Percentiles rank a stretch among this genome's conserved stretches.
These are phyloP conservation scores for Eilema depressum DNA, from an alignment of 2,888 invertebrate species.

Conservation along the genomic window DNA sequence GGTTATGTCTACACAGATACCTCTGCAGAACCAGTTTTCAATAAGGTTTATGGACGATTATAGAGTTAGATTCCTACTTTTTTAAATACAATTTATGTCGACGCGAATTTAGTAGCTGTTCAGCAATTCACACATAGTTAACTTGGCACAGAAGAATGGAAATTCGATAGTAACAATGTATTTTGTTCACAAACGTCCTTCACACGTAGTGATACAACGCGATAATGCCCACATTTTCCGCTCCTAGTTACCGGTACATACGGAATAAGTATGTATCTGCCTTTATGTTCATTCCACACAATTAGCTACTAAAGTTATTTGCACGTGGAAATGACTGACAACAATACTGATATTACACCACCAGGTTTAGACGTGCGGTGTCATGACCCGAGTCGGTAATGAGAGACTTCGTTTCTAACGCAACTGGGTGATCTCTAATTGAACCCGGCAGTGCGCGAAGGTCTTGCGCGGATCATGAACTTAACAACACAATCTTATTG, in stretches of 20 bases:
- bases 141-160: constrained; percentile 38
- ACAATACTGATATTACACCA: constrained; percentile 75
- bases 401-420: constrained; percentile 67
- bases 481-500: constrained; percentile 52
- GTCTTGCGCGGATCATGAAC: constrained; percentile 63
- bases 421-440: constrained; percentile 75
- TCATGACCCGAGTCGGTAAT: constrained; percentile 72
- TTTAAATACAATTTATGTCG: background rate
- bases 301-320: constrained; percentile 66
- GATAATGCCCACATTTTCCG: constrained; percentile 73
- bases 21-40: background rate
- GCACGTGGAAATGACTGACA: constrained; percentile 71
- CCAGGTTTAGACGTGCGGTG: constrained; percentile 69
- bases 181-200: constrained; percentile 62
- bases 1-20: background rate
- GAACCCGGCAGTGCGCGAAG: constrained; percentile 73
- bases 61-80: background rate
- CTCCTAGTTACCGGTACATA: constrained; percentile 52
- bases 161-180: constrained; percentile 51
- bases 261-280: constrained; percentile 51
- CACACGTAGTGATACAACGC: constrained; percentile 61
- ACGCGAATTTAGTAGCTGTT: background rate
- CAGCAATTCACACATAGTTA: background rate
- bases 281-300: constrained; percentile 62
- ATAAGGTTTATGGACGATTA: background rate